Evolutionary conservation across 2,113 vertebrate genomes (phyloP), one percentile per base, ranked within the genome.

Genomic region (Struthidea cinerea): DNA sequence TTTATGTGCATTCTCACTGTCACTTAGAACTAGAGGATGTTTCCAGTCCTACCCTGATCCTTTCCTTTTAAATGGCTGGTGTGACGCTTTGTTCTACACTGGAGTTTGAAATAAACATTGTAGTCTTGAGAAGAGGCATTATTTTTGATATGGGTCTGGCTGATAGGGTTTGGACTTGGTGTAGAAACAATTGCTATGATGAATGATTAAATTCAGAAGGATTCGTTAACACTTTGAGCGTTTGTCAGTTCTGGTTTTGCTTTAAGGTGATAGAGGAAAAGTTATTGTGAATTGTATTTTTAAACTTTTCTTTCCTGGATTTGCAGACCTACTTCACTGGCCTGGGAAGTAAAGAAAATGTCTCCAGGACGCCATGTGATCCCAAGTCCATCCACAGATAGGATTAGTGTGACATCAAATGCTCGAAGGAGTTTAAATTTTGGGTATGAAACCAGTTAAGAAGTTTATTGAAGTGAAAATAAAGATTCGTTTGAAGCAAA

Each of bases 291-390:
- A 26, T 57, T 83, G 47, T 60, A 5, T 63, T 90, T 71, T 74
- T 44, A 39, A 77, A 20, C 16, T 39, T 55, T 9, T 77, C 30
- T 95, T 47, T 94, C 55, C 91, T 97, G 76, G 53, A 53, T 98
- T 96, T 96, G 53, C 97, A 99, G 99, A 94, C 99, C 99, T 18
- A 99, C 99, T 5, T 99, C 99, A 28, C 96, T 99, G 96, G 99
- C 99, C 4, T 99, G 99, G 99, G 99, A 99, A 97, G 99, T 99
- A 42, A 99, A 99, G 86, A 99, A 99, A 84, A 99, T 99, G 99
- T 99, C 99, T 79, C 99, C 99, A 2, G 99, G 99, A 67, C 99
- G 99, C 33, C 99, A 99, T 28, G 98, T 99, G 91, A 98, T 99
- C 95, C 98, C 99, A n/a, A 99, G 99, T 93, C 98, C 99, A 3